Evolutionary conservation across 35 echinoderm and acorn worm genomes (phyloP), one percentile per base, ranked within the genome.

Genomic region (Eucidaris tribuloides): DNA sequence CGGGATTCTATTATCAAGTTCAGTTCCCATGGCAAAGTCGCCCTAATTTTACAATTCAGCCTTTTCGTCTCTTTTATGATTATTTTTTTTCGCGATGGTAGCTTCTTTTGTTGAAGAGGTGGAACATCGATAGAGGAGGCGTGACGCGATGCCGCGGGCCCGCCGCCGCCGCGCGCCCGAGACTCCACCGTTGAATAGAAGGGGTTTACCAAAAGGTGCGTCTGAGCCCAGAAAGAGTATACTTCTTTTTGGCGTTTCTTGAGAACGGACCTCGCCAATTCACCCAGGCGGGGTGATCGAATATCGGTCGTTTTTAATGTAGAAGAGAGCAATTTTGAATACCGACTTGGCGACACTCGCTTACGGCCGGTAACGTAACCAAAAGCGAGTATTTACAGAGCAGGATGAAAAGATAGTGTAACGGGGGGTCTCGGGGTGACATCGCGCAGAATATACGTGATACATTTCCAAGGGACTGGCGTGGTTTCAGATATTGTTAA

Each of bases 341-440:
- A 74, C 41, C 68, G 44, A 38, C 68, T 74, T 17, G 41, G 68
- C 37, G 68, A 17, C 37, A 36, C 44, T 74, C 44, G 68, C 68
- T 40, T 19, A 43, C 9, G 68, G 68, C 68, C 22, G 44, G 37
- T 38, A 22, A 44, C 35, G 68, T 74, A 74, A 74, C 68, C 44
- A n/a, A 74, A 74, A 24, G 68, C 68, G 68, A 74, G 40, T 74
- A 74, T 74, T 74, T 74, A 74, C 68, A 41, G 35, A 42, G 30
- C 61, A 64, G 37, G 61, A n/a, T n/a, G n/a, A n/a, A n/a, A n/a
- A n/a, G n/a, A n/a, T n/a, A n/a, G n/a, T n/a, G n/a, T n/a, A n/a
- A n/a, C n/a, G n/a, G n/a, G n/a, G n/a, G n/a, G n/a, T n/a, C n/a
- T n/a, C n/a, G n/a, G n/a, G n/a, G n/a, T n/a, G n/a, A n/a, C n/a